A percentile compares a stretch with the other conserved stretches of the same genome.
Conservation (phyloP, 2,113 vertebrate species). For the Microtus richardsoni region DNA sequence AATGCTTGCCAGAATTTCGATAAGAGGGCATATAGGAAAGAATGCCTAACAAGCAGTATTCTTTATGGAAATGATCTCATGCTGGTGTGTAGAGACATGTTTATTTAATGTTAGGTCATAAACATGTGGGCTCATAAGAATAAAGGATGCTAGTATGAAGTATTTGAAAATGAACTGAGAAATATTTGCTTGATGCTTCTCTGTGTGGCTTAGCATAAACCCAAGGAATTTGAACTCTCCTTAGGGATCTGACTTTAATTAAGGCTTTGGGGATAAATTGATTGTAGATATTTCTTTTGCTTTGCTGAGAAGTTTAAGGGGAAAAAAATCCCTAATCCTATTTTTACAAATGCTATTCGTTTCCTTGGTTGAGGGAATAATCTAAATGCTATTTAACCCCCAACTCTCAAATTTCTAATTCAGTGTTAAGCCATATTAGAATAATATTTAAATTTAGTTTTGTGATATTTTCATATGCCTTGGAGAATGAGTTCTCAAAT, state of each 20-base stretch:
- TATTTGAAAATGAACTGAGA: constrained; percentile 24
- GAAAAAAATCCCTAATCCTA: background rate
- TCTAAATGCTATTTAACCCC: constrained; percentile 45
- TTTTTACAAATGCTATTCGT: constrained; percentile 6
- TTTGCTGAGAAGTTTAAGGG: constrained; percentile 51
- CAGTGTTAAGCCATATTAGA: constrained; percentile 28
- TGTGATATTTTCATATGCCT: background rate
- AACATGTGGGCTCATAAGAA: background rate
- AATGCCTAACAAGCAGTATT: background rate
- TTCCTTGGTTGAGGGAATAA: background rate
- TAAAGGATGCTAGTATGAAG: background rate
- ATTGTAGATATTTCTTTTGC: constrained; percentile 28
- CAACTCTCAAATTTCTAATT: constrained; percentile 38
- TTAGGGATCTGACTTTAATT: constrained; percentile 57
- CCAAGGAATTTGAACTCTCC: constrained; percentile 16
- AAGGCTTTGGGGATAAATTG: constrained; percentile 51
- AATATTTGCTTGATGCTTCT: background rate
- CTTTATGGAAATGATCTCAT: background rate
- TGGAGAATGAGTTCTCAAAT: background rate
- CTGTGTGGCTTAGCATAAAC: constrained; percentile 44
- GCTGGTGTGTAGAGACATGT: constrained; percentile 8
- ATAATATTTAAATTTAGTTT: constrained; percentile 48
- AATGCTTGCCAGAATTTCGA: constrained; percentile 19
- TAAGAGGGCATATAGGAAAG: background rate
- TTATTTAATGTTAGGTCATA: constrained; percentile 34